Evolutionary conservation across 2,888 invertebrate genomes (phyloP).

Genomic region (Patella pellucida): DNA sequence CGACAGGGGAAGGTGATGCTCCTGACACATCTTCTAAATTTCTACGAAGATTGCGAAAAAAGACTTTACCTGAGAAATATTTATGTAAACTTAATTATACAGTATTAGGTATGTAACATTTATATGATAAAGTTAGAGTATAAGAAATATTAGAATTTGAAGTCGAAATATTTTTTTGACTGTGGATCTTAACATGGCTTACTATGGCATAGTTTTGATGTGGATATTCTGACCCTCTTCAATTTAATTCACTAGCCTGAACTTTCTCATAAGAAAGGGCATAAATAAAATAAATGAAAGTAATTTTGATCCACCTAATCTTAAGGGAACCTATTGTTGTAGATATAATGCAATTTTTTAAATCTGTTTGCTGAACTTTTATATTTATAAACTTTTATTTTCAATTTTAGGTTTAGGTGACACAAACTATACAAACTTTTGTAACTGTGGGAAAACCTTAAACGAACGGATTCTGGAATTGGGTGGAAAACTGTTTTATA

Average conservation of each 20-base stretch:
- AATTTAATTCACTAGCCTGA: too few species aligned
- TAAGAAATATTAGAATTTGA: too few species aligned
- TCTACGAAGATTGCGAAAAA: constrained; percentile 71
- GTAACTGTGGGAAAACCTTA: constrained; percentile 73
- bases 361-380: not conserved
- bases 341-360: too few species aligned
- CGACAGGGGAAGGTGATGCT: constrained; percentile 76
- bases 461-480: constrained; percentile 71
- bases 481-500: constrained; percentile 72
- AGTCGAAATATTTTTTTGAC: too few species aligned
- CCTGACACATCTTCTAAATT: constrained; percentile 75
- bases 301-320: too few species aligned
- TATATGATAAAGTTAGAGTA: too few species aligned
- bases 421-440: constrained; percentile 75
- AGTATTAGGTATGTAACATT: constrained; percentile 70
- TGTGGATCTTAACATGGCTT: too few species aligned
- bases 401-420: constrained; percentile 74
- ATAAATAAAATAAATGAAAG: too few species aligned
- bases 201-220: too few species aligned
- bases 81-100: constrained; percentile 72
- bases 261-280: too few species aligned
- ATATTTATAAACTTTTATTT: not conserved
- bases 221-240: too few species aligned
- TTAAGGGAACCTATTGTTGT: too few species aligned
- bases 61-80: constrained; percentile 64